Base-by-base conservation (phyloP, 2,888 invertebrate species). In the Ischnus inquisitorius region DNA sequence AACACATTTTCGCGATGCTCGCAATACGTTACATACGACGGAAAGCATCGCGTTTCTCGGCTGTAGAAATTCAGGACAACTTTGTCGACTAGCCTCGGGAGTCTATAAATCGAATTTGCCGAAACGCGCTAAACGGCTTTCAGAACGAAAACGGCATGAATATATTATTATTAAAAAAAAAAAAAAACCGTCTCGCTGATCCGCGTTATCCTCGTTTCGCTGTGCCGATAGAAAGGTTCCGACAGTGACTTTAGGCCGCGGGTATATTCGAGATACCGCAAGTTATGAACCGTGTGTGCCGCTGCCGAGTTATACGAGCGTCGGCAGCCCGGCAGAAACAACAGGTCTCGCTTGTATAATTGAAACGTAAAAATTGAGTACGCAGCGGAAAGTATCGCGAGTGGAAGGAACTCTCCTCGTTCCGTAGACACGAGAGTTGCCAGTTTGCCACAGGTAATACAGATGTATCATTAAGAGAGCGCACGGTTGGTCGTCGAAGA, bases 351-450 rank as follows among this genome's bases (percentile, higher is more conserved):
- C 60, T 51, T 71, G 80, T 83, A 80, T 83, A 83, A 83, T 83
- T 83, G 83, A 83, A 83, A 83, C 77, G 80, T 83, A 83, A 83
- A 83, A 83, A 80, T 83, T 83, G 76, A 77, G 83, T 83, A 72
- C 83, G 67, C 79, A 46, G 65, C 71, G 43, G 68, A 60, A 39
- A 76, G 65, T 28, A 78, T 41, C 69, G 39, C 12, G 62, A 71
- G 43, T 41, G 72, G n/a, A n/a, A 64, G 64, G 43, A 28, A 65
- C 19, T 14, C 28, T 65, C 71, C 65, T 43, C 46, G 76, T 46
- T 22, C 48, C 19, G 34, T 43, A n/a, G 67, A 19, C 25, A 62
- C 2, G 54, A 79, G 69, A 65, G 60, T 71, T 57, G 79, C 51
- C 43, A 65, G 71, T 46, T 77, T 34, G 79, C 83, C 72, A 80